Evolutionary conservation across 2,797 vertebrate genomes (phyloP), one percentile per base, ranked within the genome.

Genomic region (Pelochelys cantorii): DNA sequence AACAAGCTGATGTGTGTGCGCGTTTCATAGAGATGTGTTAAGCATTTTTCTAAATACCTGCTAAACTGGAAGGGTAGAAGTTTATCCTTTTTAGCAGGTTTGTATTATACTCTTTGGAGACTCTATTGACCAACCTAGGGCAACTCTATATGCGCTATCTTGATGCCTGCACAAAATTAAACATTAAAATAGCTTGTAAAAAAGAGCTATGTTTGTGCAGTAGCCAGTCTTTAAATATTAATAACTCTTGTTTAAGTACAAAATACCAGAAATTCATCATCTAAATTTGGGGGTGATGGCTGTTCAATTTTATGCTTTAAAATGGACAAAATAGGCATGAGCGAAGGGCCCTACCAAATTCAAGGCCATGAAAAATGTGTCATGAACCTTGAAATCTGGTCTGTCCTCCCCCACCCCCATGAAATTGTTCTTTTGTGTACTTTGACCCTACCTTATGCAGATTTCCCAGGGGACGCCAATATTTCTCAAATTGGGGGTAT

Each of bases 251-350:
- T 90, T 94, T 87, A 57, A 11, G 1, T 11, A 17, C 14, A 15
- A n/a, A 62, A 29, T 4, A 2, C 54, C 23, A 3, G 14, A 2
- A 5, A 2, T 17, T 6, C 23, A 22, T 89, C 1, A 2, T 6
- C 71, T 1, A 17, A 9, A 56, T 31, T 22, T 83, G 20, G 56
- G 42, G n/a, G 22, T 78, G 0, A 0, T 23, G 57, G 3, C 25
- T 56, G 52, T 53, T 0, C 1, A 0, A 23, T 48, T 29, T 71
- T 11, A 18, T 53, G 74, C n/a, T 68, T 37, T 68, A 34, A 22
- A 55, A 13, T 1, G 29, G 34, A 37, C 34, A 18, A 22, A 3
- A 37, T 31, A 11, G 1, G 0, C 3, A 2, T 4, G 6, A n/a
- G 37, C 48, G 6, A 78, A 27, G 53, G 53, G 13, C 53, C 53